phyloP scores from a whole-genome alignment of 1,140 invertebrate genomes.

The Panagrolaimus sp. region DNA sequence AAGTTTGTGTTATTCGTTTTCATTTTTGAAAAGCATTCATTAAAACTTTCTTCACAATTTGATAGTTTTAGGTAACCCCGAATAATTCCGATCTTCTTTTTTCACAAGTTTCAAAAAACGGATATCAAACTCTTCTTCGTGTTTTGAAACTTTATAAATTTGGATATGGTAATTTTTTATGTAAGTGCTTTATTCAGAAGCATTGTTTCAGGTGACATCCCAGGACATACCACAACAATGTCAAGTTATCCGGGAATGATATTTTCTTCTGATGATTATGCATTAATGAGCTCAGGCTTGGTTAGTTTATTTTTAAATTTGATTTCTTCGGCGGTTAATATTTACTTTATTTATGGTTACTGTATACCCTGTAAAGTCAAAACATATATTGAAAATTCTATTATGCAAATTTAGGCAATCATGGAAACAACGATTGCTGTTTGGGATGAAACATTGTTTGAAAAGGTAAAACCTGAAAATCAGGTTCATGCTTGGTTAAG shows the following conservation, averaged over 20 bases:
- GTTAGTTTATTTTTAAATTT: no score
- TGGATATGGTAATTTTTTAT: constrained; percentile 65
- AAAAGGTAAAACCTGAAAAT: constrained; percentile 63
- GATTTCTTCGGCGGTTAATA: no score
- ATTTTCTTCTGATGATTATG: constrained; percentile 81
- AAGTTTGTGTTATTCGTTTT: constrained; percentile 63
- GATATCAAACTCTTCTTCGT: constrained; percentile 78
- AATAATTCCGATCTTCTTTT: constrained; percentile 65
- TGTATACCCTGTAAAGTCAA: no score
- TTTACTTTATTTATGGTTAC: no score
- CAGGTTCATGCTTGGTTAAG: constrained; percentile 73
- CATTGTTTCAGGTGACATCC: constrained; percentile 60
- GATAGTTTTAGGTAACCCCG: no score
- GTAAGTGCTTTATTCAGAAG: no score
- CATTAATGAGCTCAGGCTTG: constrained; percentile 68
- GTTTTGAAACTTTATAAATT: constrained; percentile 83
- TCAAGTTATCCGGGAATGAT: constrained; percentile 80
- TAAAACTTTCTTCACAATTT: constrained; percentile 29
- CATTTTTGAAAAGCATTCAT: no score
- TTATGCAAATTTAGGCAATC: no score
- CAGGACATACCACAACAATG: constrained; percentile 70
- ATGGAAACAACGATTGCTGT: constrained; percentile 71
- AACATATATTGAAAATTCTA: no score
- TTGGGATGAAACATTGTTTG: constrained; percentile 66
- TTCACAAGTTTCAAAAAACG: constrained; percentile 70